Evolutionary conservation across 2,113 vertebrate species (phyloP), one percentile per base, ranked within the genome.

Genomic region (Accipiter virgatus): DNA sequence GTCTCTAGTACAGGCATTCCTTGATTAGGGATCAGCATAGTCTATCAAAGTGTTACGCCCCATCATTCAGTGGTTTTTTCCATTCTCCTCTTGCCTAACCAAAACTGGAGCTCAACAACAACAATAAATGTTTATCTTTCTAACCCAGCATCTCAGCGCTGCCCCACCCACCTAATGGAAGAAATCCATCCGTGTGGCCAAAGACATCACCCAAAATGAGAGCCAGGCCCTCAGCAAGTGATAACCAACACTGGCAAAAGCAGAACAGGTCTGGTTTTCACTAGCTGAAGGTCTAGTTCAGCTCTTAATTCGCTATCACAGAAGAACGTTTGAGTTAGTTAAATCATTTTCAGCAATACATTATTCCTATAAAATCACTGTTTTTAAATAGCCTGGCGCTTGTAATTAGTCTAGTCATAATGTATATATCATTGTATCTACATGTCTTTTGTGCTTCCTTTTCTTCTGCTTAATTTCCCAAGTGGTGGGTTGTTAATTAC

Each of bases 401-500:
- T 68, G 27, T 22, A 73, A 85, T 90, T 89, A 65, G 53, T 73
- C 61, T 58, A 53, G 62, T 62, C 40, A 20, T 61, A 75, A 80
- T 11, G 45, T 70, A 65, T 88, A 40, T 61, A 61, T 86, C 53
- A 9, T 38, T 77, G 25, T 92, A 92, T 91, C 91, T 94, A 34
- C 53, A 19, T 53, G 81, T 91, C 77, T 82, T 94, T 66, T 65
- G 15, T 27, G 34, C 53, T 95, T 94, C 91, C 77, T 94, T 87
- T 87, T 62, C 89, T 89, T 86, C 84, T 94, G 89, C 42, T 58
- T 90, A 31, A 79, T 94, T 94, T 95, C 53, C 74, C 53, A 55
- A 87, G 50, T 62, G 59, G 80, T 61, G 31, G 34, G 43, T 50
- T 91, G 81, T 85, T 96, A 96, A 96, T 94, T 93, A 93, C 53